Evolutionary conservation across 2,888 invertebrate species (phyloP), one percentile per base, ranked within the genome.

Genomic region (Alloscopus bannaensis): DNA sequence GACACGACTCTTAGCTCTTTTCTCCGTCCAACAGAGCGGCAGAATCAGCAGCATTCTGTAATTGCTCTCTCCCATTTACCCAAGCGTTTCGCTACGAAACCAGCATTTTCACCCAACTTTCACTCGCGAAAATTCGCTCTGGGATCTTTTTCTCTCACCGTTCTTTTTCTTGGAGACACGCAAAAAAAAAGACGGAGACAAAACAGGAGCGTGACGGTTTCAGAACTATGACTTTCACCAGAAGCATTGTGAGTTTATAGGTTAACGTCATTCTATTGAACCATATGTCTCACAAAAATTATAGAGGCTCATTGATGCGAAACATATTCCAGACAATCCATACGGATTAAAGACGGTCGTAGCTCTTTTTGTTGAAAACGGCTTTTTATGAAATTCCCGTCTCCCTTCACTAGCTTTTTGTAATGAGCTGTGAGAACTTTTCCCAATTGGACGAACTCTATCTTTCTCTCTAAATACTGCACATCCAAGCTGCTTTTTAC

Each of bases 351-450:
- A 76, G 75, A 76, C 68, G 40, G 36, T 70, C 31, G 4, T 70
- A 42, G 42, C n/a, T 28, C 45, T 65, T 31, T 65, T 73, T 73
- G 65, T 50, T 66, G 42, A 65, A 45, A 50, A 55, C 65, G 66
- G 22, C n/a, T 66, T 47, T 73, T 57, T 47, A 73, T 50, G 55
- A 73, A 73, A 68, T 29, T 68, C 68, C 68, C 59, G 55, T 59
- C 31, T 16, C 42, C 64, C 65, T 75, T 75, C 47, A 60, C 50
- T 60, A 26, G 55, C 31, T 55, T 72, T 72, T 52, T 42, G 40
- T 76, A 68, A 66, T 76, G 68, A 76, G 60, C 75, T 76, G 66
- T 68, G 75, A 66, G 75, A 76, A 76, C 57, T 68, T 68, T 66
- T 68, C 60, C 66, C 75, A 55, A 72, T 45, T 36, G 72, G 28